Percentiles rank a stretch among this genome's conserved stretches.
Evolutionary conservation across 2,797 vertebrate species (phyloP).

Genomic region (Phalanger gymnotis): DNA sequence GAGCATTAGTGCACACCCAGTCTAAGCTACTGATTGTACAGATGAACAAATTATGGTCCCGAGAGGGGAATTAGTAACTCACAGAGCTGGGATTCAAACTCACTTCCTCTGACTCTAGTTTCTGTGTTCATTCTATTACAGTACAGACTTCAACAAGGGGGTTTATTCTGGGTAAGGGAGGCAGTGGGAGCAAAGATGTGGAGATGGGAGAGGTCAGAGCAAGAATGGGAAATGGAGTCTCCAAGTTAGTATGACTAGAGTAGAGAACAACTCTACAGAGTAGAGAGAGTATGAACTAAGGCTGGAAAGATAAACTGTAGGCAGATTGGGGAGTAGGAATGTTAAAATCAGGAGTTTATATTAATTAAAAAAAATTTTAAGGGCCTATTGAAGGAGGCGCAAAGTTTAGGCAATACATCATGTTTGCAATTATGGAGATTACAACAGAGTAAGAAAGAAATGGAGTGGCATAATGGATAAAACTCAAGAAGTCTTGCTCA

Average conservation of each 20-base stretch:
- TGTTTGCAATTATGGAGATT: neutral
- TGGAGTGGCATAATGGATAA: neutral
- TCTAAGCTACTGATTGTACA: neutral
- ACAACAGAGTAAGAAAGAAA: neutral
- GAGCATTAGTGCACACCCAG: neutral
- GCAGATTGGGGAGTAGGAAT: neutral
- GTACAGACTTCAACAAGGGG: neutral
- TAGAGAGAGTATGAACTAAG: neutral
- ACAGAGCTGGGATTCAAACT: neutral
- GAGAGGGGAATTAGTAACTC: neutral
- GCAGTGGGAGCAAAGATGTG: neutral
- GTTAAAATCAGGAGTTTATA: too few relatives aligned
- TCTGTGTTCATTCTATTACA: neutral
- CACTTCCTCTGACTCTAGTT: neutral
- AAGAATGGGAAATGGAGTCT: neutral
- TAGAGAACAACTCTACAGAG: neutral
- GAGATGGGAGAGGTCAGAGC: neutral
- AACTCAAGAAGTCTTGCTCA: neutral
- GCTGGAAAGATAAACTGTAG: neutral
- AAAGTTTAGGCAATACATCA: neutral
- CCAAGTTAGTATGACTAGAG: neutral
- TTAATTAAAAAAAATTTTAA: neutral
- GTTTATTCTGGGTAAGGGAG: neutral
- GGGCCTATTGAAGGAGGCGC: neutral
- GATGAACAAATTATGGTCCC: neutral